These are phyloP conservation scores for Festucalex cinctus DNA, from an alignment of 2,113 vertebrate species.

Conservation along the genomic window DNA sequence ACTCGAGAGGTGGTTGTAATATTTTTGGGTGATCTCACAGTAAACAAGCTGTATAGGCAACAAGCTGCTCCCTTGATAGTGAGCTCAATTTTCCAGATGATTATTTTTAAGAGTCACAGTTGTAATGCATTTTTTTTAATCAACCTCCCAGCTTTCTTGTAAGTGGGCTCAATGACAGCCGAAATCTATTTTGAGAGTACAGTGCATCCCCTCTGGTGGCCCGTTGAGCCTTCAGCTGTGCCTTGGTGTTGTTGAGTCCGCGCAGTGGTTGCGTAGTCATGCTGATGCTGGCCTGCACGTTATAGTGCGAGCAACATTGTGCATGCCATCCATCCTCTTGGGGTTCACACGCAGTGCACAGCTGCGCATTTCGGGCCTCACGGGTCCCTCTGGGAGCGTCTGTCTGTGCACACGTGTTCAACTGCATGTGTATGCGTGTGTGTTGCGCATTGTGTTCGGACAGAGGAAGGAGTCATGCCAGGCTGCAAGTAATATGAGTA, in stretches of 20 bases:
- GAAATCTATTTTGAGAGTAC: conserved; percentile 29
- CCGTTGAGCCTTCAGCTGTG: conserved; percentile 45
- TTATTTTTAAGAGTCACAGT: not conserved
- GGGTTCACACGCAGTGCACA: conserved; percentile 53
- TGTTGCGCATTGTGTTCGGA: conserved; percentile 2
- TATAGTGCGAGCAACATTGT: conserved; percentile 33
- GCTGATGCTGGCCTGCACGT: conserved; percentile 11
- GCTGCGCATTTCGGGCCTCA: conserved; percentile 56
- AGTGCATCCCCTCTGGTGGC: conserved; percentile 28
- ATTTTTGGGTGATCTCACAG: not conserved
- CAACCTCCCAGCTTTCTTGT: not conserved
- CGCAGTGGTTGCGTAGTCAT: conserved; percentile 23
- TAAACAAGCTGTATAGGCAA: not conserved
- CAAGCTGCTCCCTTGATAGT: not conserved
- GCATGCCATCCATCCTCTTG: conserved; percentile 35
- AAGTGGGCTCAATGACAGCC: conserved; percentile 2
- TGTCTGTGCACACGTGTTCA: conserved; percentile 7
- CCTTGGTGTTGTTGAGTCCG: conserved; percentile 32
- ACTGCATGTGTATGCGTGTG: conserved; percentile 6
- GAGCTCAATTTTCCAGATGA: not conserved
- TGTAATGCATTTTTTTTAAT: not conserved
- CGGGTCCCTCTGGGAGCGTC: conserved; percentile 23
- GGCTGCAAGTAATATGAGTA: not conserved
- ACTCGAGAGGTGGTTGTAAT: not conserved
- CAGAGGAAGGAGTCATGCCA: conserved; percentile 13